Conservation (phyloP, 2,888 invertebrate genomes). For the Strigamia transsilvanica region DNA sequence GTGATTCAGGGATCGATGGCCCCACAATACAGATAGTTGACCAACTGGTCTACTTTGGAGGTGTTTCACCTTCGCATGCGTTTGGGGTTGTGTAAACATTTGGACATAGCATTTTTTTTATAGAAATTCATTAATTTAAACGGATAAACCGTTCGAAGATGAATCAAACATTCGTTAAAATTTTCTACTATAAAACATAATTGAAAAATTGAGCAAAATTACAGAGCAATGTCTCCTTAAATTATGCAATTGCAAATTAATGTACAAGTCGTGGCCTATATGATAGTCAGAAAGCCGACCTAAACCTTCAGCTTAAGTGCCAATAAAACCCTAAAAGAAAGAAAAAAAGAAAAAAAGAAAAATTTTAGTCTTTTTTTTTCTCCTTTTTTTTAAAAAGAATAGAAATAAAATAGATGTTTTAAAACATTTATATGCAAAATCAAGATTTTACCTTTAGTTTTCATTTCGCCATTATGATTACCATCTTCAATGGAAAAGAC, state of each 20-base stretch:
- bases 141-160: not conserved
- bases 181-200: not conserved
- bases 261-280: not conserved
- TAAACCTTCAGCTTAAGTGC: not conserved
- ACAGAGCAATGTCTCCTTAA: not conserved
- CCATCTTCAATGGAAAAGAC: not conserved
- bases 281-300: not conserved
- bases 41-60: constrained; percentile 4
- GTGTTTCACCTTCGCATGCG: constrained; percentile 3
- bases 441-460: not conserved
- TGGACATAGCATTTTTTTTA: not conserved
- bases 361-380: not conserved
- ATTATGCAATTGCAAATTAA: constrained; percentile 8
- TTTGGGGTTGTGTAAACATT: not conserved
- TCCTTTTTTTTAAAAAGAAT: not conserved
- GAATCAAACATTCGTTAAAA: not conserved
- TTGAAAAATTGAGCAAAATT: constrained; percentile 26
- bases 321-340: not conserved
- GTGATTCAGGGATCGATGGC: not conserved
- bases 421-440: not conserved
- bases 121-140: not conserved
- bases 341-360: not conserved
- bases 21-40: not conserved
- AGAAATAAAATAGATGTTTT: too few relatives aligned
- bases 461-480: not conserved